phyloP scores from a whole-genome alignment of 2,113 vertebrate species.

The Bettongia penicillata region DNA sequence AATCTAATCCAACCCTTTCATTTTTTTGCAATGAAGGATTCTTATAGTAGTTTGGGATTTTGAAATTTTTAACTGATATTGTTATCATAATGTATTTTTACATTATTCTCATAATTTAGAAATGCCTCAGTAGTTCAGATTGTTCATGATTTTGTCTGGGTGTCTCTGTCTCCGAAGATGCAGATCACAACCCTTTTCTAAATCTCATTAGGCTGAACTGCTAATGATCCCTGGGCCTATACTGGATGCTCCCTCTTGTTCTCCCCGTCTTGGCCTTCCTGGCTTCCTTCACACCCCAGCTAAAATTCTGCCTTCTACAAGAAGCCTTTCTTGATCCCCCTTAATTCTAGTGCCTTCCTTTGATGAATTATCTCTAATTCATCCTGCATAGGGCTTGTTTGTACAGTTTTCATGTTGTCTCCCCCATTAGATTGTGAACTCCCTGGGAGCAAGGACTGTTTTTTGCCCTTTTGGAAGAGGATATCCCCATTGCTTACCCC shows the following conservation, averaged over 20 bases:
- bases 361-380: background rate
- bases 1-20: background rate
- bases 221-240: background rate
- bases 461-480: background rate
- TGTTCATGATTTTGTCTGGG: background rate
- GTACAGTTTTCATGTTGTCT: background rate
- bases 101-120: background rate
- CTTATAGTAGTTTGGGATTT: background rate
- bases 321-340: background rate
- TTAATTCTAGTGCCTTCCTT: background rate
- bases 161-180: too few species aligned
- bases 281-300: background rate
- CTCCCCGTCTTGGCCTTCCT: too few species aligned
- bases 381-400: background rate
- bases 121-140: background rate
- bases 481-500: background rate
- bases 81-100: background rate
- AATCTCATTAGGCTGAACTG: constrained; percentile 3
- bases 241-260: background rate
- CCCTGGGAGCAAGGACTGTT: background rate
- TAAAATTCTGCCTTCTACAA: background rate
- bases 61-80: background rate
- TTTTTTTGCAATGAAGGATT: background rate
- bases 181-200: background rate
- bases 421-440: background rate